phyloP scores from a whole-genome alignment of 2,797 vertebrate species.

The Chaenodraco wilsoni region DNA sequence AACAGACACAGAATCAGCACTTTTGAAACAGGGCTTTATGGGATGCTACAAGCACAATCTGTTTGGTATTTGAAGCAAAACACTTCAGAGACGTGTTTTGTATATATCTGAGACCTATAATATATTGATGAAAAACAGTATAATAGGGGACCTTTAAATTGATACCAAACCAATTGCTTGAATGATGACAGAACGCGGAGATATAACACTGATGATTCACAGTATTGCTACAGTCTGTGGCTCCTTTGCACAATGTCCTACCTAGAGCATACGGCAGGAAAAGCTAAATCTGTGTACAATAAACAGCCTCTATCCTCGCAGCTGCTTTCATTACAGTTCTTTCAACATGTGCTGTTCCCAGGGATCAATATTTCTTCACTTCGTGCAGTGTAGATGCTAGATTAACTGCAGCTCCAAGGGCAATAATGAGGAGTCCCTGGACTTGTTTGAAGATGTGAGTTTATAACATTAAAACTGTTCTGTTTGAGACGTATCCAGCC shows the following conservation, averaged over 20 bases:
- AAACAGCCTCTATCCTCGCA: constrained; percentile 51
- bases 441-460: constrained; percentile 36
- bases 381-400: constrained; percentile 59
- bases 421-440: constrained; percentile 61
- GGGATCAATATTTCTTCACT: constrained; percentile 75
- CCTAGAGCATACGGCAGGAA: constrained; percentile 29
- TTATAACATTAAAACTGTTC: constrained; percentile 37
- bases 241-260: constrained; percentile 29
- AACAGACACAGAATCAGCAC: too few species aligned
- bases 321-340: constrained; percentile 63
- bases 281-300: constrained; percentile 55
- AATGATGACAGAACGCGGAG: background rate
- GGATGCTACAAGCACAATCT: too few species aligned
- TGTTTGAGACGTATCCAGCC: constrained; percentile 23
- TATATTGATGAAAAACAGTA: too few species aligned
- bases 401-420: constrained; percentile 65
- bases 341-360: constrained; percentile 60
- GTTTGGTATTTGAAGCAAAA: too few species aligned
- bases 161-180: background rate
- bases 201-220: constrained; percentile 13
- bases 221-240: background rate
- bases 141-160: background rate
- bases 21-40: too few species aligned
- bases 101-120: too few species aligned
- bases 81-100: too few species aligned